phyloP scores from a whole-genome alignment of 2,888 invertebrate species.

The Latheticus oryzae region DNA sequence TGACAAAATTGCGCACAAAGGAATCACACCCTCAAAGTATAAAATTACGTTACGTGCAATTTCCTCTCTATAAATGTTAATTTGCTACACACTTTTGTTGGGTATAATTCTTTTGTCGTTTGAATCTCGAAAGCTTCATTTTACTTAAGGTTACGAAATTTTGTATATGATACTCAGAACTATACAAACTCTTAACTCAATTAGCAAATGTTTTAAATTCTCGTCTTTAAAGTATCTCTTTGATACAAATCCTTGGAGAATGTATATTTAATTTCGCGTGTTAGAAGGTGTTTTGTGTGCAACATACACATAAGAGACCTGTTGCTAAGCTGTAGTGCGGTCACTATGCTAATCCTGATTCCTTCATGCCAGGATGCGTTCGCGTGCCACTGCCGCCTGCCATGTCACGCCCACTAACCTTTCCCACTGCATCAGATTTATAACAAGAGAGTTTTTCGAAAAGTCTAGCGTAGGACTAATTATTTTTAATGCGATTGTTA shows the following conservation, averaged over 20 bases:
- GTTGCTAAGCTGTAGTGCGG: conserved; percentile 47
- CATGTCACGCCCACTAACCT: conserved; percentile 21
- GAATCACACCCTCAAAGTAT: conserved; percentile 20
- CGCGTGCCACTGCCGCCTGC: conserved; percentile 33
- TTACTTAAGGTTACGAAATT: conserved; percentile 19
- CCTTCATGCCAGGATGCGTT: conserved; percentile 42
- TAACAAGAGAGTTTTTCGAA: no score
- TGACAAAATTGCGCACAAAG: conserved; percentile 21
- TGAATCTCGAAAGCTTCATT: conserved; percentile 12
- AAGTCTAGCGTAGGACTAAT: conserved; percentile 14
- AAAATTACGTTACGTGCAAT: conserved; percentile 28
- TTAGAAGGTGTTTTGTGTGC: conserved; percentile 23
- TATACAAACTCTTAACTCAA: conserved; percentile 25
- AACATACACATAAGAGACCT: conserved; percentile 40
- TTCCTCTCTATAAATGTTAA: conserved; percentile 25
- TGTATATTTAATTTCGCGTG: conserved; percentile 19
- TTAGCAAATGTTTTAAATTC: conserved; percentile 30
- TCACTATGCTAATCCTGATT: conserved; percentile 49
- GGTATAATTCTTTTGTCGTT: conserved; percentile 22
- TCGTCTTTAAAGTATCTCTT: conserved; percentile 17
- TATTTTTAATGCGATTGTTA: conserved; percentile 13
- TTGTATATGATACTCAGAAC: conserved; percentile 22
- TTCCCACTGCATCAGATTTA: conserved; percentile 12
- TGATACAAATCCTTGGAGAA: not conserved
- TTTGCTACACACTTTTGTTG: conserved; percentile 16